phyloP scores from a whole-genome alignment of 2,113 vertebrate species.

The Elephantulus edwardii region DNA sequence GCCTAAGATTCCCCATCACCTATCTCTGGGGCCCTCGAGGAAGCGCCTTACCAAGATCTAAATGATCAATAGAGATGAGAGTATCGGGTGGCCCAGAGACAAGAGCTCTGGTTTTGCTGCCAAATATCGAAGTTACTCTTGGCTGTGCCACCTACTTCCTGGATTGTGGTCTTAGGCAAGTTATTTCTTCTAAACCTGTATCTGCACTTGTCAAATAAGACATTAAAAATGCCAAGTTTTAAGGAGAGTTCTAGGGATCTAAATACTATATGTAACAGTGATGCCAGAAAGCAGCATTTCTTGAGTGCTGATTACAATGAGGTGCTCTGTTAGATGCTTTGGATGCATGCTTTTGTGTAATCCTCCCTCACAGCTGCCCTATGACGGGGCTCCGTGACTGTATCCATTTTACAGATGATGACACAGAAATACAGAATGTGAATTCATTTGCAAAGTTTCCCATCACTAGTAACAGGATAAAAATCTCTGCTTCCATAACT shows the following conservation, averaged over 20 bases:
- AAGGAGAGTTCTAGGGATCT: not conserved
- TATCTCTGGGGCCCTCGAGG: not conserved
- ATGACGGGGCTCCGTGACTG: not conserved
- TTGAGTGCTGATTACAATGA: not conserved
- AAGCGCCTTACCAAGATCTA: not conserved
- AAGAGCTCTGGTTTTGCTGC: not conserved
- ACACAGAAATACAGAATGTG: not conserved
- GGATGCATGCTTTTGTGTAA: not conserved
- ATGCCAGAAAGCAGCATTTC: not conserved
- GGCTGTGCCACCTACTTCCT: not conserved
- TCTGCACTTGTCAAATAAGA: not conserved
- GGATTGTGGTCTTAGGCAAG: not conserved
- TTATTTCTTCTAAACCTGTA: conserved; percentile 27
- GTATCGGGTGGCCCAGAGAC: not conserved
- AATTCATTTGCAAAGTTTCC: not conserved
- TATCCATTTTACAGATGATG: not conserved
- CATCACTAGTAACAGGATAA: not conserved
- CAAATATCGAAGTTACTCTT: not conserved
- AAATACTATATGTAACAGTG: not conserved
- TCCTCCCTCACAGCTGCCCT: not conserved
- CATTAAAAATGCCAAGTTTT: not conserved
- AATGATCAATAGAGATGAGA: no score
- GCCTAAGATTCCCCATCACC: not conserved
- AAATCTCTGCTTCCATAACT: not conserved
- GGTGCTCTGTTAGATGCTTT: not conserved